Evolutionary conservation across 2,888 invertebrate species (phyloP), one percentile per base, ranked within the genome.

Genomic region (Acrobasis repandana): DNA sequence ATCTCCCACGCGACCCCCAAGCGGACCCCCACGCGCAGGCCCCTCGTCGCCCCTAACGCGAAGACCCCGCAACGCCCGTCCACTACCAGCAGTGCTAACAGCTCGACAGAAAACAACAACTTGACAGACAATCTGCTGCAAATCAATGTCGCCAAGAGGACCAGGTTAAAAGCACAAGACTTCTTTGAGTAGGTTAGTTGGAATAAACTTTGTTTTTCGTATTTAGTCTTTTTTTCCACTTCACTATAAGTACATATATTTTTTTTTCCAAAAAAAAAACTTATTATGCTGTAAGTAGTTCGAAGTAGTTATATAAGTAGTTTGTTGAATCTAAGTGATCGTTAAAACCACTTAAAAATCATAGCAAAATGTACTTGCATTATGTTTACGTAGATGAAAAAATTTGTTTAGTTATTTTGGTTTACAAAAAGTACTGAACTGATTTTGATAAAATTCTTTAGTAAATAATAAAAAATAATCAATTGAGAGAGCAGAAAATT

Each of bases 111-210:
- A 60, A 88, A 92, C 64, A 85, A 92, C 61, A 90, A 93, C 64
- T 88, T 96, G 11, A 98, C 98, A 0, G 98, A 98, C 82, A 96
- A 98, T 88, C 92, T 98, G 64, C 89, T 98, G 58, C 96, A 97
- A 74, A 95, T 98, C 66, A 94, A 94, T 72, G 92, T 96, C 10
- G 95, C 95, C 3, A 95, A 95, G 73, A 92, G 97, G 68, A 94
- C 95, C 65, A 90, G 96, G 68, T 94, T 95, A 71, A 95, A 94
- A 82, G 98, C 98, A 0, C 88, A 96, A 1, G 98, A 98, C 84
- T 98, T 97, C 95, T 98, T 91, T 52, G 72, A 80, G 63, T 77
- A 75, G 68, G 64, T 14, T 60, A 61, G 56, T 68, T 66, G 57
- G 43, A 58, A 28, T 60, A 50, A 56, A 61, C 56, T 51, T 56